A percentile compares a stretch with the other conserved stretches of the same genome.
phyloP scores from a whole-genome alignment of 2,797 vertebrate species.

The Pelodytes ibericus region DNA sequence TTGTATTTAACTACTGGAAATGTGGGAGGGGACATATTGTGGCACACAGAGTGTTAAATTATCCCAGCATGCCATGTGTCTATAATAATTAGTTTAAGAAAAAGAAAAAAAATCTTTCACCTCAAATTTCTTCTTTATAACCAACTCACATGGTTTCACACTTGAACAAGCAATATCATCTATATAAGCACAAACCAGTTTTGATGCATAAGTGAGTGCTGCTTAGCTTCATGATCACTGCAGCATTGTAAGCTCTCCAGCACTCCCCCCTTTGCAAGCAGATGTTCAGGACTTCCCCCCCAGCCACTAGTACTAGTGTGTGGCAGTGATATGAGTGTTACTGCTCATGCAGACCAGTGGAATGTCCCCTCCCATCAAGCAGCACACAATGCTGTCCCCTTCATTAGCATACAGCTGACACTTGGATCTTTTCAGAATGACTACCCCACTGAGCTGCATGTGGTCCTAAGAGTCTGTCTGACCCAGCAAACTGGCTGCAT shows the following conservation, averaged over 20 bases:
- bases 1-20: too few relatives aligned
- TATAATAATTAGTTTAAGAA: too few relatives aligned
- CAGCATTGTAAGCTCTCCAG: constrained; percentile 1
- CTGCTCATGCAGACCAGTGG: constrained; percentile 38
- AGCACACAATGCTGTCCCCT: constrained; percentile 48
- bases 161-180: too few relatives aligned
- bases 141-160: too few relatives aligned
- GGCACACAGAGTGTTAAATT: too few relatives aligned
- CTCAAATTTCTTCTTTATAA: too few relatives aligned
- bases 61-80: too few relatives aligned
- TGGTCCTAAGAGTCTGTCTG: constrained; percentile 52
- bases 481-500: constrained; percentile 52
- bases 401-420: constrained; percentile 57
- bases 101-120: too few relatives aligned
- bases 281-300: background rate
- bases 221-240: background rate
- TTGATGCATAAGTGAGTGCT: too few relatives aligned
- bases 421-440: constrained; percentile 49
- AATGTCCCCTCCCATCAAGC: constrained; percentile 48
- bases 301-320: constrained; percentile 6
- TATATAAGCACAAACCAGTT: too few relatives aligned
- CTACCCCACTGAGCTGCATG: constrained; percentile 54
- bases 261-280: constrained; percentile 17
- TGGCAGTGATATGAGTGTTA: constrained; percentile 38
- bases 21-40: too few relatives aligned